These are phyloP conservation scores for Serranochromis macrocephalus DNA, from an alignment of 2,113 vertebrate species.

Conservation along the genomic window DNA sequence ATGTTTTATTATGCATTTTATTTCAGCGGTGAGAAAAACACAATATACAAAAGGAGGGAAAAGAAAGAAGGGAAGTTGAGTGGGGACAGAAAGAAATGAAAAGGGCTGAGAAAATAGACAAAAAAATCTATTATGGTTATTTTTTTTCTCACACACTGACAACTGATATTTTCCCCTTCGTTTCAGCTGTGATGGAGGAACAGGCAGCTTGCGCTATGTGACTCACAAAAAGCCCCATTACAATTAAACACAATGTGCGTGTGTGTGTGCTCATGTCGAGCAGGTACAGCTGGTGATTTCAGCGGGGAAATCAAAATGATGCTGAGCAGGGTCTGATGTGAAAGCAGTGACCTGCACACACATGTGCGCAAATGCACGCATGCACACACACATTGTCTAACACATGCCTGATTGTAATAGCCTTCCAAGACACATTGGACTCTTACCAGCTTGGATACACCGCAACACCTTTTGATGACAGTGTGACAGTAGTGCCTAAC, in stretches of 20 bases:
- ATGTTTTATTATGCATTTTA: background rate
- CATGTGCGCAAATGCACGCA: background rate
- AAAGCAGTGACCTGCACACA: constrained; percentile 4
- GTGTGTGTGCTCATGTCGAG: background rate
- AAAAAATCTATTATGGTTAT: background rate
- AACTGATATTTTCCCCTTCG: background rate
- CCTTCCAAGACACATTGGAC: constrained; percentile 9
- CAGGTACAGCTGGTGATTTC: constrained; percentile 53
- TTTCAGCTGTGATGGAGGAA: constrained; percentile 29
- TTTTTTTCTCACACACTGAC: background rate
- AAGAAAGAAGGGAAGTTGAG: background rate
- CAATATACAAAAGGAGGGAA: background rate
- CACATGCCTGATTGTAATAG: background rate
- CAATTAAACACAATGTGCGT: constrained; percentile 23
- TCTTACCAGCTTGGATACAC: background rate
- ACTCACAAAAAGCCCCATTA: constrained; percentile 29
- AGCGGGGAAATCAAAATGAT: constrained; percentile 47
- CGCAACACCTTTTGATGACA: background rate
- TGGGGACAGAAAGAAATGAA: background rate
- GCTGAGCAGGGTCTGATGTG: constrained; percentile 40
- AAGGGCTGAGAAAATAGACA: background rate
- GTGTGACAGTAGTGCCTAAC: background rate
- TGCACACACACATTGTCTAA: background rate
- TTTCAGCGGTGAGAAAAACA: background rate
- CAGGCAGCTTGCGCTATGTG: constrained; percentile 19